A percentile compares a stretch with the other conserved stretches of the same genome.
These are phyloP conservation scores for Hylia prasina DNA, from an alignment of 2,113 vertebrate species.

Conservation along the genomic window DNA sequence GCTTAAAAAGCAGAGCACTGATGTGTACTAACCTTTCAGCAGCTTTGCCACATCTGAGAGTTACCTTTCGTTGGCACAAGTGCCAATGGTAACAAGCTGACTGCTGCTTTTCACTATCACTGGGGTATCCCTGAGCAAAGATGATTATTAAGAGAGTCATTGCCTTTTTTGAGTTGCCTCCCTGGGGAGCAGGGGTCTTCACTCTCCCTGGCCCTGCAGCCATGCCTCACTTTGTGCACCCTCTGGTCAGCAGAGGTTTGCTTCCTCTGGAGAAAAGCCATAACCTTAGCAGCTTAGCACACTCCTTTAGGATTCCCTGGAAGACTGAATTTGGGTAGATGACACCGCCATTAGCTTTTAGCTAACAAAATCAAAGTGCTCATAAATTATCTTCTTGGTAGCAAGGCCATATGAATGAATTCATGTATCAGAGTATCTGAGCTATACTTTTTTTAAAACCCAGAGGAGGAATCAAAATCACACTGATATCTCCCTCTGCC, in stretches of 20 bases:
- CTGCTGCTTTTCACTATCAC: neutral
- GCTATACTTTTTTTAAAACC: neutral
- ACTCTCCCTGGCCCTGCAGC: fast-evolving
- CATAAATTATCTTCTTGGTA: neutral
- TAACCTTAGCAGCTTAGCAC: neutral
- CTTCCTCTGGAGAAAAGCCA: neutral
- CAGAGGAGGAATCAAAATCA: neutral
- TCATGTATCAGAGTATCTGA: neutral
- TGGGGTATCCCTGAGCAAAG: neutral
- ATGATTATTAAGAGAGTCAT: neutral
- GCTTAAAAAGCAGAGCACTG: neutral
- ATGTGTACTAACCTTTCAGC: neutral
- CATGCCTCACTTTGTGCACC: fast-evolving
- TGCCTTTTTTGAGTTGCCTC: neutral
- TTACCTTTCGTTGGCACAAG: neutral
- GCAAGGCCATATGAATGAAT: neutral
- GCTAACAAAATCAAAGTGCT: neutral
- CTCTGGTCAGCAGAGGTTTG: neutral
- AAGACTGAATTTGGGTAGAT: neutral
- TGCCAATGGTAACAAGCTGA: neutral
- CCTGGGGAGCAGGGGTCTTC: fast-evolving
- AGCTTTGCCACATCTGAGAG: neutral
- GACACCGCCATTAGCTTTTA: neutral
- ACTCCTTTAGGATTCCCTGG: neutral
- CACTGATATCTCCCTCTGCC: fast-evolving